Evolutionary conservation across 2,888 invertebrate genomes (phyloP).

Genomic region (Drosophila dives): DNA sequence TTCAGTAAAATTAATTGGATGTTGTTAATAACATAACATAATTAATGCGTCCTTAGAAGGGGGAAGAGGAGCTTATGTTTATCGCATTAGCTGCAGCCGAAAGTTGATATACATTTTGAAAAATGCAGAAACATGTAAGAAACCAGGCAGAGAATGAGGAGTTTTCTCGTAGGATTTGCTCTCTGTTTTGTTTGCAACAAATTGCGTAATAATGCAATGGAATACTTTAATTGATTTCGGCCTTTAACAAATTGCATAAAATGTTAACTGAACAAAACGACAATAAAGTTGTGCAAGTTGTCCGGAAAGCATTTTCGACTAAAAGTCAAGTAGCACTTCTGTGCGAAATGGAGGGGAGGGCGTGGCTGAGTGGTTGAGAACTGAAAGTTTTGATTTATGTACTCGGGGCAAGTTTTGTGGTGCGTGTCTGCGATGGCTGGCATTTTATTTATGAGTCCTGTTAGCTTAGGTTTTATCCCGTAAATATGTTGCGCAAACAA

Average conservation of each 20-base stretch:
- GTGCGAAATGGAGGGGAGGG: not conserved
- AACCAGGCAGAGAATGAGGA: not conserved
- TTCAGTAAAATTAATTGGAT: constrained; percentile 60
- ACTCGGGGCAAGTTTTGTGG: constrained; percentile 57
- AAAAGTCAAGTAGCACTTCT: not conserved
- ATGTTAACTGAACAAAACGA: constrained; percentile 18
- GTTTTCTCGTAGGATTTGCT: constrained; percentile 3
- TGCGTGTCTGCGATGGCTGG: constrained; percentile 56
- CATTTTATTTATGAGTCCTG: constrained; percentile 69
- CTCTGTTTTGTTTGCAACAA: constrained; percentile 33
- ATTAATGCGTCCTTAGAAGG: constrained; percentile 1
- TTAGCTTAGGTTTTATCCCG: constrained; percentile 18
- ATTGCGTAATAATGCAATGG: constrained; percentile 73
- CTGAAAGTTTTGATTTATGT: constrained; percentile 69
- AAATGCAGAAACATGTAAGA: constrained; percentile 1
- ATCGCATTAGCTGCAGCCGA: constrained; percentile 14
- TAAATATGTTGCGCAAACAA: constrained; percentile 22
- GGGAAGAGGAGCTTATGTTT: not conserved
- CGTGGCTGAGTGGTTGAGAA: constrained; percentile 24
- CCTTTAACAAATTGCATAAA: constrained; percentile 64
- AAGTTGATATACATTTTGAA: constrained; percentile 19
- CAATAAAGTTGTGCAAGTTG: constrained; percentile 24
- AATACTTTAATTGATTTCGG: constrained; percentile 56
- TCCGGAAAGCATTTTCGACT: constrained; percentile 9
- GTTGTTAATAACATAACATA: constrained; percentile 57